A percentile compares a stretch with the other conserved stretches of the same genome.
phyloP scores from a whole-genome alignment of 2,113 vertebrate genomes.

The Microtus ochrogaster region DNA sequence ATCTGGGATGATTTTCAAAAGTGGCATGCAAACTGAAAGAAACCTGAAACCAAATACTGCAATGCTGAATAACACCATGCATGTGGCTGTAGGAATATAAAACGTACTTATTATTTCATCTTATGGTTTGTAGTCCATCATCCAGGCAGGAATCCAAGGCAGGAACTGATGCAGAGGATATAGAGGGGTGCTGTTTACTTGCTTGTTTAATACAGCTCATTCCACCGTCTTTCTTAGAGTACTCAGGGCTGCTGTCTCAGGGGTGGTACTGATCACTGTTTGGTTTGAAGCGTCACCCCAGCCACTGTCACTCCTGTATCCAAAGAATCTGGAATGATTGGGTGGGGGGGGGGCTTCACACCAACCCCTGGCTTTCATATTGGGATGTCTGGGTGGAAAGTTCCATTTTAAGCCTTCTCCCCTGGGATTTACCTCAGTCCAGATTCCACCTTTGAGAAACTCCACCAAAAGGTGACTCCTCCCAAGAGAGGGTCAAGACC shows the following conservation, averaged over 20 bases:
- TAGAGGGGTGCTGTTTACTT: background rate
- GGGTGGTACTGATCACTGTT: background rate
- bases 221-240: background rate
- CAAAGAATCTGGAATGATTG: no score
- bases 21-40: background rate
- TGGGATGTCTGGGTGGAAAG: no score
- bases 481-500: no score
- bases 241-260: no score
- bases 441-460: no score
- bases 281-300: no score
- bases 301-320: no score
- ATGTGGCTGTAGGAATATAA: background rate
- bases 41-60: background rate
- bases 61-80: background rate
- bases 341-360: no score
- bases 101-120: background rate
- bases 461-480: no score
- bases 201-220: background rate
- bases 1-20: background rate
- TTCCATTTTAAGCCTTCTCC: no score
- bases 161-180: background rate
- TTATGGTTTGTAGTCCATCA: background rate
- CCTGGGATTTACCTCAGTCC: no score
- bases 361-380: no score
- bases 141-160: background rate